Conservation (phyloP, 1,140 invertebrate species). For the Leptonema lineaticorne region DNA sequence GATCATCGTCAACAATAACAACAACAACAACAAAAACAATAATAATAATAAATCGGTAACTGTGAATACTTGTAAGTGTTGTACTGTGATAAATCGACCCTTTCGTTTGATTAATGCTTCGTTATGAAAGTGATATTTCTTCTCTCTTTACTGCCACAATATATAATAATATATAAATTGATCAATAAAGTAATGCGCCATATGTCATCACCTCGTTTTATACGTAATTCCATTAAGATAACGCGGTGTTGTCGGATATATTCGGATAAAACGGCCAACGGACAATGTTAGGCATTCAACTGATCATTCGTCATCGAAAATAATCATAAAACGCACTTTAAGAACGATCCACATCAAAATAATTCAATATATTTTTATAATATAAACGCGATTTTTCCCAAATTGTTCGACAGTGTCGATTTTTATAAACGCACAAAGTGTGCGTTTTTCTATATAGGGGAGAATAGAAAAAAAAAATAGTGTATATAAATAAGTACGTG, state of each 20-base stretch:
- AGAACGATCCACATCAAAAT: background rate
- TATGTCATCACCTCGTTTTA: conserved; percentile 30
- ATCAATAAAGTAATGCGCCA: conserved; percentile 37
- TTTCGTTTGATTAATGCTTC: conserved; percentile 24
- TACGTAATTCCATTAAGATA: conserved; percentile 40
- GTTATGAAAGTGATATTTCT: conserved; percentile 32
- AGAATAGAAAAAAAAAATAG: background rate
- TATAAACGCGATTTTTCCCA: too few relatives aligned
- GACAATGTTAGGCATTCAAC: background rate
- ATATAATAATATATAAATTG: conserved; percentile 24
- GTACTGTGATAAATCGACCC: conserved; percentile 24
- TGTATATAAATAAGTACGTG: too few relatives aligned
- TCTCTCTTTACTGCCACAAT: background rate
- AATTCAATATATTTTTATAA: too few relatives aligned
- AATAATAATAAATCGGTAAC: conserved; percentile 22
- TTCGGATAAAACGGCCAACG: background rate
- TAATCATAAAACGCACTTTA: background rate
- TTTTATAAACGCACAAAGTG: conserved; percentile 31
- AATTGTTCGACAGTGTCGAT: conserved; percentile 39
- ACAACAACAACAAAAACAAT: conserved; percentile 14
- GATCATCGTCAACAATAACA: conserved; percentile 10
- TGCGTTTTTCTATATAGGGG: background rate
- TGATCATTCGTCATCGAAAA: background rate
- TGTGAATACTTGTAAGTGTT: background rate
- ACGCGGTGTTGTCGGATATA: background rate